Evolutionary conservation across 2,113 vertebrate species (phyloP), one percentile per base, ranked within the genome.

Genomic region (Nycticorax nycticorax): DNA sequence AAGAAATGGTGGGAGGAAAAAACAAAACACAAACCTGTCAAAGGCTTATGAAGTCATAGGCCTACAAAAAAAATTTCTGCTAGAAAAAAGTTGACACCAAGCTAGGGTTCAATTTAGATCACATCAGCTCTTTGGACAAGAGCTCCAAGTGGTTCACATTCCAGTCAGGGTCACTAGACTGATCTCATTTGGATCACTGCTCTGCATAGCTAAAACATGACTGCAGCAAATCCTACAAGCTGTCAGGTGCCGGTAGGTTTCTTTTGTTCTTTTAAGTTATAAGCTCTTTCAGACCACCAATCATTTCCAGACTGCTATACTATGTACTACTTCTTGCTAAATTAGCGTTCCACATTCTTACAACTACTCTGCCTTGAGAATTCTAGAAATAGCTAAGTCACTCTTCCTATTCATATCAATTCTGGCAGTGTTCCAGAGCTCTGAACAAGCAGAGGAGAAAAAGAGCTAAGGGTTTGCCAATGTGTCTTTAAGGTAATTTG

Each of bases 371-470:
- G 75, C 50, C 76, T 80, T 92, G 39, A 96, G 79, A 86, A 62
- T 81, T 96, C 90, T 86, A 95, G 96, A 96, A 95, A 94, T 81
- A 92, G 76, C 93, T 20, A 97, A 89, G 78, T 92, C 92, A 93
- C 41, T 92, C 57, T 82, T 92, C 85, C 81, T 92, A 95, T 93
- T 93, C 89, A n/a, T 85, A 93, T 82, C 22, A 91, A 56, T 55
- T 27, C 81, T 93, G 93, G 95, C 83, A 79, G 41, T 2, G 3
- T 59, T 92, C 84, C 92, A 92, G 74, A 77, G 37, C 57, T 87
- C 74, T 55, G 84, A 96, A 94, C 66, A 91, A 64, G 85, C 56
- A 85, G 39, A 89, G 33, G 21, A 95, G 45, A 89, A 72, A 73
- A 28, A 82, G 52, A 93, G 35, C 83, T 81, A 89, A 82, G 53